Evolutionary conservation across 1,140 invertebrate species (phyloP), one percentile per base, ranked within the genome.

Genomic region (Heliconius eleuchia): DNA sequence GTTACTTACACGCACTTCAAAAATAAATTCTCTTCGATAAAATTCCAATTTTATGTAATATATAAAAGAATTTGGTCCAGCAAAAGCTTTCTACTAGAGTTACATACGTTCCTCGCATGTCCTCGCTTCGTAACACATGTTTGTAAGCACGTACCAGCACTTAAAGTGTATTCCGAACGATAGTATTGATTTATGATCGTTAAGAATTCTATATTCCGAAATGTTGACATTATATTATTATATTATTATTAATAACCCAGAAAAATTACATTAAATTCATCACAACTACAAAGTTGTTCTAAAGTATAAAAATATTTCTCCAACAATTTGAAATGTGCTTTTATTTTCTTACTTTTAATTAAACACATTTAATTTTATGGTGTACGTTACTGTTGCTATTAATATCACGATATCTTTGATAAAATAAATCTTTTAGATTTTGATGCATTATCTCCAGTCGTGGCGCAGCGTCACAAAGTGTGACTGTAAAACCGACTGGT

Each of bases 131-230:
- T 27, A 30, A 66, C 57, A 66, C 57, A 66, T 66, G 23, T 66
- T 5, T 66, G 3, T 27, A 27, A 27, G 60, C 60, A 66, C 60
- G 60, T 66, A 66, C 23, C 4, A 66, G 60, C 23, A 66, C 23
- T 66, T 66, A 11, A 60, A 66, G 11, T 66, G 60, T 66, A 16
- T 66, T 60, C 57, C 57, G n/a, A 60, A 9, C 57, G 57, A 3
- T 60, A 23, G 57, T 60, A 66, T 66, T 66, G 60, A 66, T 66
- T 66, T 66, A 66, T 30, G 27, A 66, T 66, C 57, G 7, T 60
- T 60, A 1, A 23, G 23, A 27, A 27, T 60, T 23, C 9, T 13
- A 60, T 13, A 60, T 60, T 60, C 23, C 9, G n/a, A 60, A 60
- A 60, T 60, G 11, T 60, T n/a, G 57, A 60, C 34, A 6, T 37